Percentiles rank a stretch among this genome's conserved stretches.
These are phyloP conservation scores for Cyrtorhinus lividipennis DNA, from an alignment of 1,140 invertebrate genomes.

Conservation along the genomic window DNA sequence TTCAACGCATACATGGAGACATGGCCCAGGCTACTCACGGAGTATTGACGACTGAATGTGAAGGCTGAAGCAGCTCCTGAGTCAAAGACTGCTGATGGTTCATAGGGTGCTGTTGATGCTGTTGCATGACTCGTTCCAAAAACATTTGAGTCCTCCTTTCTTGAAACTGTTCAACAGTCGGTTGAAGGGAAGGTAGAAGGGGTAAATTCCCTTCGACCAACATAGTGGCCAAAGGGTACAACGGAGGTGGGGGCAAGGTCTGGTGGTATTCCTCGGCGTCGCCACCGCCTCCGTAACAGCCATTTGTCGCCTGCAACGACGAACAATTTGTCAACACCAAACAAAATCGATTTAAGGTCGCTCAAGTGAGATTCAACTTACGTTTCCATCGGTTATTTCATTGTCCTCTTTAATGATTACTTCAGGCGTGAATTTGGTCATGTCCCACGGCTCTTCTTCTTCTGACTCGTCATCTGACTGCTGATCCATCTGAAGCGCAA, in stretches of 20 bases:
- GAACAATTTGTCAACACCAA: not conserved
- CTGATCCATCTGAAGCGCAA: conserved; percentile 11
- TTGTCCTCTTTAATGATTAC: conserved; percentile 24
- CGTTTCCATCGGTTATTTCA: conserved; percentile 5
- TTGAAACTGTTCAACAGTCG: not conserved
- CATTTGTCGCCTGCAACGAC: not conserved
- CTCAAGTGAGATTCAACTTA: not conserved
- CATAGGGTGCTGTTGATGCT: not conserved
- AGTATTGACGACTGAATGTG: no score
- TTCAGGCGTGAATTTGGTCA: conserved; percentile 24
- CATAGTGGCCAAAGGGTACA: conserved; percentile 1
- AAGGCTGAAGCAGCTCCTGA: not conserved
- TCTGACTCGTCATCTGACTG: conserved; percentile 12
- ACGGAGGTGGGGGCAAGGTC: not conserved
- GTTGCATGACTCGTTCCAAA: not conserved
- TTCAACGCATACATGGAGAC: no score
- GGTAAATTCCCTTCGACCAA: not conserved
- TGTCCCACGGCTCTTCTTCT: conserved; percentile 21
- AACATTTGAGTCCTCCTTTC: not conserved
- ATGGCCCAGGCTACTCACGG: no score
- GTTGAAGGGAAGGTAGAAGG: not conserved
- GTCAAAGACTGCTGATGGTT: not conserved
- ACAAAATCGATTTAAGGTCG: not conserved
- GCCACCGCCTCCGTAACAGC: not conserved
- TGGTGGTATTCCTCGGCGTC: not conserved